Conservation (phyloP, 2,113 vertebrate genomes). For the Xenopus laevis region DNA sequence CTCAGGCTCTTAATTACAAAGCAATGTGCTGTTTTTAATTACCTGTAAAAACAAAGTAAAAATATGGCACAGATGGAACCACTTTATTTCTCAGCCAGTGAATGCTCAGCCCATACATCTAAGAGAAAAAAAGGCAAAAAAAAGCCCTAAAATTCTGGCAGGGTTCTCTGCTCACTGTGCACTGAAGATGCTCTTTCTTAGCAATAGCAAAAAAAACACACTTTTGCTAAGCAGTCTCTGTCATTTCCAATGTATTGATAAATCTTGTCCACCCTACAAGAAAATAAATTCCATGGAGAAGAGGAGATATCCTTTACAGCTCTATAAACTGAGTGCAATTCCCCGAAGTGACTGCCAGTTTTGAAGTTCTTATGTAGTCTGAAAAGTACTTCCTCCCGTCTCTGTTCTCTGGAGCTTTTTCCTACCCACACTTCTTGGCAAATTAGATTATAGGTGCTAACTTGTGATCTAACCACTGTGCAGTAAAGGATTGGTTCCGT, state of each 20-base stretch:
- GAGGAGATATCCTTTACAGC: constrained; percentile 5
- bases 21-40: constrained; percentile 25
- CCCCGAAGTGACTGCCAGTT: constrained; percentile 25
- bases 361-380: constrained; percentile 13
- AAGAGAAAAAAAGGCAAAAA: neutral
- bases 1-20: constrained; percentile 11
- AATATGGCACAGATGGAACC: constrained; percentile 15
- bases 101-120: neutral
- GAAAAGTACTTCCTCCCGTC: constrained; percentile 10
- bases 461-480: constrained; percentile 30
- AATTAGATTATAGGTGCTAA: constrained; percentile 47
- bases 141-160: neutral
- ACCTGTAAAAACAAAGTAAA: neutral
- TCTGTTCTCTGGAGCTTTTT: constrained; percentile 22
- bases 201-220: neutral
- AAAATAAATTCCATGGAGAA: constrained; percentile 7
- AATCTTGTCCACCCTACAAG: neutral
- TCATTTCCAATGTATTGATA: neutral
- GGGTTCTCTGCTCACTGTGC: neutral
- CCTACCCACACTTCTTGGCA: constrained; percentile 28
- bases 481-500: constrained; percentile 5
- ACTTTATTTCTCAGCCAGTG: neutral
- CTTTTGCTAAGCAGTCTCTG: constrained; percentile 6
- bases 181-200: neutral
- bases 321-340: constrained; percentile 4